Percentiles rank a stretch among this genome's conserved stretches.
Conservation (phyloP, 1,140 invertebrate species). For the Hycleus phaleratus region DNA sequence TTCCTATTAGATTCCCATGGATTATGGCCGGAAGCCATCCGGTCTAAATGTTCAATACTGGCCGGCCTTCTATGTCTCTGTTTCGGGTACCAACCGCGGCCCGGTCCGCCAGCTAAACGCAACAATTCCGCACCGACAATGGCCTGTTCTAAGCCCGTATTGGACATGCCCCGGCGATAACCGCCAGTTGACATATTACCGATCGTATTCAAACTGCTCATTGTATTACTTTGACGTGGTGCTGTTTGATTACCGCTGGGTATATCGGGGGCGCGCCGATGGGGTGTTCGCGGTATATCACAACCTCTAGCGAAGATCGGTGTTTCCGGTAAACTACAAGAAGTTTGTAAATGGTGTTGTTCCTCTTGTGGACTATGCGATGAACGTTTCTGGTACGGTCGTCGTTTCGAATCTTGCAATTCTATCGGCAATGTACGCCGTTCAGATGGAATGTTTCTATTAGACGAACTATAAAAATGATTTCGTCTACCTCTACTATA, state of each 20-base stretch:
- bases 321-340: slow-evolving; percentile 73
- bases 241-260: slow-evolving; percentile 41
- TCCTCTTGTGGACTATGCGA: slow-evolving; percentile 45
- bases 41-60: slow-evolving; percentile 75
- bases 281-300: slow-evolving; percentile 68
- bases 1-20: slow-evolving; percentile 52
- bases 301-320: slow-evolving; percentile 73
- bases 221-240: slow-evolving; percentile 53
- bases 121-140: slow-evolving; percentile 68
- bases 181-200: slow-evolving; percentile 31
- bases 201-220: slow-evolving; percentile 52
- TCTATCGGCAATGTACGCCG: slow-evolving; percentile 63
- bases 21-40: slow-evolving; percentile 49
- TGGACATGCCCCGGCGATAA: slow-evolving; percentile 26
- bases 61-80: slow-evolving; percentile 63
- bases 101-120: slow-evolving; percentile 66
- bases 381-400: slow-evolving; percentile 44
- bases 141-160: slow-evolving; percentile 40
- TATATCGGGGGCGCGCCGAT: slow-evolving; percentile 50
- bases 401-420: slow-evolving; percentile 46
- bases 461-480: slow-evolving; percentile 47
- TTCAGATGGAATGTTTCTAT: slow-evolving; percentile 49
- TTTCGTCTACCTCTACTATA: slow-evolving; percentile 52
- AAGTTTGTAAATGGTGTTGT: slow-evolving; percentile 61
- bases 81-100: slow-evolving; percentile 75